These are phyloP conservation scores for Callosobruchus maculatus DNA, from an alignment of 2,888 invertebrate species.

Conservation along the genomic window DNA sequence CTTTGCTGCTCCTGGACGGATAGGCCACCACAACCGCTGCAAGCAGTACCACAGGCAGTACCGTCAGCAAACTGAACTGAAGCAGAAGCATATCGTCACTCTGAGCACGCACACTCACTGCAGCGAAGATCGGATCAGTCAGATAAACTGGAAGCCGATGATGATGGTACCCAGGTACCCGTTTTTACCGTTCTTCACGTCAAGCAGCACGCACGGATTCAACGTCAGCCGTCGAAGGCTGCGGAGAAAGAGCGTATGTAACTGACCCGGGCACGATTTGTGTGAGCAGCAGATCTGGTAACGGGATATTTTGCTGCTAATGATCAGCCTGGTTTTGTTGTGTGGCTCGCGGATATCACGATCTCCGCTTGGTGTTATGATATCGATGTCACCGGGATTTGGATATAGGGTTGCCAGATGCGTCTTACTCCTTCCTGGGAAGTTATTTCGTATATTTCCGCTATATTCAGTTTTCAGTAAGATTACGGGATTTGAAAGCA, in stretches of 20 bases:
- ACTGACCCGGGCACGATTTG: not conserved
- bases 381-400: not conserved
- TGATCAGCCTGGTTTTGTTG: not conserved
- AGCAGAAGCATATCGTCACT: not conserved
- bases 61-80: not conserved
- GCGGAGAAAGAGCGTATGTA: not conserved
- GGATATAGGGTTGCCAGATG: no score
- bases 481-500: no score
- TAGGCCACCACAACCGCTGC: not conserved
- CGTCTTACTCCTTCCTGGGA: no score
- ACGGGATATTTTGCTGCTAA: not conserved
- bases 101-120: not conserved
- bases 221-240: no score
- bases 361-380: not conserved
- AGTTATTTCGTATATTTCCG: no score
- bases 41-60: not conserved
- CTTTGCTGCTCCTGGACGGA: not conserved
- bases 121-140: not conserved
- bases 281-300: not conserved
- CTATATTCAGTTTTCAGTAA: no score
- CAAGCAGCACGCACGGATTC: not conserved
- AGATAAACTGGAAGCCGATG: not conserved
- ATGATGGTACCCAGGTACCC: conserved; percentile 1
- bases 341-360: not conserved
- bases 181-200: conserved; percentile 33